phyloP scores from a whole-genome alignment of 2,888 invertebrate genomes.

The Homarus gammarus region DNA sequence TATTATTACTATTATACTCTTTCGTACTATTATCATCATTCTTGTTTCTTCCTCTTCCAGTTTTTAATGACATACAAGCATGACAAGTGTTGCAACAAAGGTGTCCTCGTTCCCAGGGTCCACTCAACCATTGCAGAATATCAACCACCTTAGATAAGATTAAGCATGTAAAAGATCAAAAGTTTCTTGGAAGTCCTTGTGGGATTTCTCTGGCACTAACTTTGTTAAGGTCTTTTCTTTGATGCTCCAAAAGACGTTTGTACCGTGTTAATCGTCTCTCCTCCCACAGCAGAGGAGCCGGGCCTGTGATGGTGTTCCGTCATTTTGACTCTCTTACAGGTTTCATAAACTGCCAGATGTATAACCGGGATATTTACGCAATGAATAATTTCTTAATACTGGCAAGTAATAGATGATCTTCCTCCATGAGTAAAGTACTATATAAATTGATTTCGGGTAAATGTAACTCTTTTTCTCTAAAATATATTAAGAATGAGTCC shows the following conservation, averaged over 20 bases:
- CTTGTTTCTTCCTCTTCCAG: not conserved
- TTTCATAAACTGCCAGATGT: no score
- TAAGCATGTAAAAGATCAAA: not conserved
- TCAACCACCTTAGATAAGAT: not conserved
- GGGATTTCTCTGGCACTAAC: not conserved
- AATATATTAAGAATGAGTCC: no score
- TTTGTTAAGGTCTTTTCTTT: not conserved
- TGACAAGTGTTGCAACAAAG: not conserved
- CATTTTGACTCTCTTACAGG: no score
- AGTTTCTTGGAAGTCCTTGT: not conserved
- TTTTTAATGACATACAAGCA: not conserved
- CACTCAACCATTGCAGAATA: not conserved
- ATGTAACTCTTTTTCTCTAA: no score
- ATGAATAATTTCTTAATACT: no score
- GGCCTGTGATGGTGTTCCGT: not conserved
- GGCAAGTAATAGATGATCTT: no score
- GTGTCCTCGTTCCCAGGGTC: not conserved
- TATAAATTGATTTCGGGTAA: no score
- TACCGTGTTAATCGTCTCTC: not conserved
- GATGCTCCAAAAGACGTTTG: not conserved
- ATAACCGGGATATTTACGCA: no score
- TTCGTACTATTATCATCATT: not conserved
- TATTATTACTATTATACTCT: not conserved
- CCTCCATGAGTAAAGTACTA: no score
- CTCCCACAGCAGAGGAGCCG: not conserved